phyloP scores from a whole-genome alignment of 1,140 invertebrate genomes.

The Apocrypta bakeri region DNA sequence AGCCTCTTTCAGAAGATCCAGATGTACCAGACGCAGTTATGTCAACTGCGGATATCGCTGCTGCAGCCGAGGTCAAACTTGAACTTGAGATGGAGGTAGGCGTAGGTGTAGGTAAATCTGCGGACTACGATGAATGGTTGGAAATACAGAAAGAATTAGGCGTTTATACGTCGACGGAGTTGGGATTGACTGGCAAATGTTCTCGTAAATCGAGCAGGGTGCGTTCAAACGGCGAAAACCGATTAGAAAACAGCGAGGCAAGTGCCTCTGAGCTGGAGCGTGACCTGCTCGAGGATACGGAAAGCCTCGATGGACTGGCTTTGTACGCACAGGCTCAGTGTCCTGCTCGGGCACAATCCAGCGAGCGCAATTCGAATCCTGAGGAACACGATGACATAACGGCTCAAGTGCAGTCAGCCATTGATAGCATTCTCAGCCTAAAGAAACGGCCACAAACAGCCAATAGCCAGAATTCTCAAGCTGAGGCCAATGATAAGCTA shows the following conservation, averaged over 20 bases:
- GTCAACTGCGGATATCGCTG: conserved; percentile 59
- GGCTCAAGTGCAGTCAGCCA: conserved; percentile 85
- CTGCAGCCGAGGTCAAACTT: conserved; percentile 68
- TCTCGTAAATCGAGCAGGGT: conserved; percentile 64
- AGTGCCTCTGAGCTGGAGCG: conserved; percentile 69
- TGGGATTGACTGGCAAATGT: conserved; percentile 63
- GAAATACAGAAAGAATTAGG: conserved; percentile 81
- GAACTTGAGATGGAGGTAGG: conserved; percentile 71
- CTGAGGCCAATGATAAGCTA: conserved; percentile 69
- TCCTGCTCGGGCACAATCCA: conserved; percentile 49
- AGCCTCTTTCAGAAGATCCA: conserved; percentile 53
- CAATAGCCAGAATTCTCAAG: conserved; percentile 50
- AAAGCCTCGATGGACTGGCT: conserved; percentile 68
- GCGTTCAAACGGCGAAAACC: conserved; percentile 70
- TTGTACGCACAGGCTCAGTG: conserved; percentile 67
- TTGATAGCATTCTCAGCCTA: conserved; percentile 85
- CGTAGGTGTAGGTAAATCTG: conserved; percentile 63
- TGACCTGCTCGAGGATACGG: conserved; percentile 69
- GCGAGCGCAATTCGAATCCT: conserved; percentile 45
- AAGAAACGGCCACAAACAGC: conserved; percentile 72
- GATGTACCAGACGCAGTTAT: conserved; percentile 62
- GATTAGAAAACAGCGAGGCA: conserved; percentile 49
- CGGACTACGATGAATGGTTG: conserved; percentile 81
- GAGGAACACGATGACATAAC: conserved; percentile 79
- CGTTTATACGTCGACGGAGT: conserved; percentile 69